Conservation (phyloP, 2,888 invertebrate species). For the Morinoia aosen region DNA sequence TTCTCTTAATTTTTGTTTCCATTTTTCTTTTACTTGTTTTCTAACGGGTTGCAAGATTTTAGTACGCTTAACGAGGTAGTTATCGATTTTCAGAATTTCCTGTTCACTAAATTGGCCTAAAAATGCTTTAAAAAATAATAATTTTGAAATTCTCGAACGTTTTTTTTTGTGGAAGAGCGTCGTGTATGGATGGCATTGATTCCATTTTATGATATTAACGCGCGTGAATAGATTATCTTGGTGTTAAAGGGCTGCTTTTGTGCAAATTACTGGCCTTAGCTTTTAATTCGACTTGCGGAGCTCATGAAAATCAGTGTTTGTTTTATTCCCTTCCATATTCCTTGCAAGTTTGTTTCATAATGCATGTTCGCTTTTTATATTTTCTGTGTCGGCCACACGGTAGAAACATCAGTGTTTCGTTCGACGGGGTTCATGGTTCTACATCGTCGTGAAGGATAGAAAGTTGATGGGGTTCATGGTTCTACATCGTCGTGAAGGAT, state of each 20-base stretch:
- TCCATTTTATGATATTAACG: not conserved
- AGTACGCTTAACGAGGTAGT: not conserved
- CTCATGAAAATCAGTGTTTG: not conserved
- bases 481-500: no score
- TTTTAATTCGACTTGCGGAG: not conserved
- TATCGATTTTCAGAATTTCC: not conserved
- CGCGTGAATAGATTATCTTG: not conserved
- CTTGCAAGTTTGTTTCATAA: not conserved
- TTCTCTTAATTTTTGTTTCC: no score
- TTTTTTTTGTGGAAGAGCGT: not conserved
- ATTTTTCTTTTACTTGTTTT: no score
- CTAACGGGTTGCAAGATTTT: no score
- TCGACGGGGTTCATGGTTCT: not conserved
- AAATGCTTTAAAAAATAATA: not conserved
- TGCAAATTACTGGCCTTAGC: not conserved
- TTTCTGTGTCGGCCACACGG: not conserved
- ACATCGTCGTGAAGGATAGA: not conserved
- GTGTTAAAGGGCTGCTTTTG: not conserved
- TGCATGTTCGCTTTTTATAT: not conserved
- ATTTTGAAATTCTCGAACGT: not conserved
- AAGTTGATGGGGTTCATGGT: not conserved
- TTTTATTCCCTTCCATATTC: not conserved
- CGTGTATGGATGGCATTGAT: not conserved
- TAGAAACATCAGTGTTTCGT: not conserved
- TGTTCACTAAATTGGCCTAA: not conserved